Evolutionary conservation across 2,888 invertebrate genomes (phyloP), one percentile per base, ranked within the genome.

Genomic region (Stictocephala bisonia): DNA sequence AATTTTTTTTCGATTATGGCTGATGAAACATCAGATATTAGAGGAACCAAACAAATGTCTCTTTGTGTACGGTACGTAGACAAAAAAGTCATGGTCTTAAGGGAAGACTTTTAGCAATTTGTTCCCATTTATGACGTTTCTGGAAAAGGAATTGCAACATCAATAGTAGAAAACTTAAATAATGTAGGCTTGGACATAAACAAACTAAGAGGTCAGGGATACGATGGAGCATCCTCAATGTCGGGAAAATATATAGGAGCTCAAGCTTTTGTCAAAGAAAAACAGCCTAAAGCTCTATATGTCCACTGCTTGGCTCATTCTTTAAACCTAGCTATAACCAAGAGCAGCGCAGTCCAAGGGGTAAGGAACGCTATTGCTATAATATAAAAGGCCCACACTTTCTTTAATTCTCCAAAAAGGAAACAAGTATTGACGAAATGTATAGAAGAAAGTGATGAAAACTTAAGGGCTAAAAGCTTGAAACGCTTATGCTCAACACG

Each of bases 141-240:
- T n/a, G n/a, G n/a, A n/a, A n/a, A n/a, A n/a, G n/a, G n/a, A n/a
- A n/a, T n/a, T n/a, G n/a, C n/a, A n/a, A n/a, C n/a, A n/a, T n/a
- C n/a, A n/a, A n/a, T n/a, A n/a, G n/a, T n/a, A n/a, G n/a, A n/a
- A n/a, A n/a, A n/a, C n/a, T n/a, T n/a, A n/a, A n/a, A n/a, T n/a
- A n/a, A n/a, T n/a, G n/a, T n/a, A n/a, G n/a, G n/a, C n/a, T n/a
- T n/a, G n/a, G n/a, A n/a, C n/a, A n/a, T n/a, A n/a, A n/a, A n/a
- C n/a, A n/a, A n/a, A n/a, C n/a, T n/a, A n/a, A n/a, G n/a, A 22
- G 71, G 68, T 11, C 71, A 74, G 31, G 67, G 72, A 9, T 74
- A 74, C 58, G 74, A 74, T 20, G 67, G 67, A 51, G 67, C 56
- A 20, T 15, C 31, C 0, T 68, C 51, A n/a, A 74, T 68, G 67